phyloP scores from a whole-genome alignment of 2,113 vertebrate species.

The Merops nubicus region DNA sequence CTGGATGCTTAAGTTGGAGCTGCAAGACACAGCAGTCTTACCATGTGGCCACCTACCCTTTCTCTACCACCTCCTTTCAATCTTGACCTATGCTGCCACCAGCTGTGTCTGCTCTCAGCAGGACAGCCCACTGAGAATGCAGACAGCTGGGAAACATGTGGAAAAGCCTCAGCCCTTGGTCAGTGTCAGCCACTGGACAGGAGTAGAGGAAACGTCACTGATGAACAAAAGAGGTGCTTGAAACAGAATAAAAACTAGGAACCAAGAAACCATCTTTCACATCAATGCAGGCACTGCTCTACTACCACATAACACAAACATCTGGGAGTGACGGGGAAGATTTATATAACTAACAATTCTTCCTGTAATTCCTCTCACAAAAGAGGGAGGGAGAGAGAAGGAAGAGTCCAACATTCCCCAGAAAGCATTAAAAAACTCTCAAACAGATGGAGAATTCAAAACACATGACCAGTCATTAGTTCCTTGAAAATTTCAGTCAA shows the following conservation, averaged over 20 bases:
- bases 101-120: not conserved
- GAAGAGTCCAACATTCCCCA: not conserved
- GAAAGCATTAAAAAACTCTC: not conserved
- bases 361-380: not conserved
- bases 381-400: not conserved
- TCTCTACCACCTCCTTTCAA: not conserved
- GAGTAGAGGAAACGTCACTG: not conserved
- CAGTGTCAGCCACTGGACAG: not conserved
- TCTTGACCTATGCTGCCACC: not conserved
- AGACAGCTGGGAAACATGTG: not conserved
- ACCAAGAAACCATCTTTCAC: not conserved
- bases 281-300: not conserved
- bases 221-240: not conserved
- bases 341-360: not conserved
- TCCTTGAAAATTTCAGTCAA: not conserved
- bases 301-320: not conserved
- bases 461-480: not conserved
- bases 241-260: not conserved
- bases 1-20: not conserved
- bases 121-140: not conserved
- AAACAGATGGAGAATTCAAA: not conserved
- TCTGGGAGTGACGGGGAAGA: not conserved
- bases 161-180: not conserved
- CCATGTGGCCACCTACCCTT: fast-evolving
- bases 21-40: not conserved